Evolutionary conservation across 2,888 invertebrate genomes (phyloP).

Genomic region (Chorisops tibialis): DNA sequence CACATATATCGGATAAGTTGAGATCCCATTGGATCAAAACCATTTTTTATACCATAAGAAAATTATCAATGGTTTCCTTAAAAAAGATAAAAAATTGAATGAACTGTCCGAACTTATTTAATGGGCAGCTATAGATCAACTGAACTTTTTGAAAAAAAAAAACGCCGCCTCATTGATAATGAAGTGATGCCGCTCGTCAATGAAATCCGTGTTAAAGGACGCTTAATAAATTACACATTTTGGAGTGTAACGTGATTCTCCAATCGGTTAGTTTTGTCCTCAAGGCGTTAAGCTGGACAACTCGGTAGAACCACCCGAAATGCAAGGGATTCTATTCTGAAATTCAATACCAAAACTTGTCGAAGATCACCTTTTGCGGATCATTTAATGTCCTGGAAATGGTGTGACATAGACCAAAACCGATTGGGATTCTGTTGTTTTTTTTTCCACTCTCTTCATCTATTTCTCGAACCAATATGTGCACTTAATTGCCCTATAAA

Average conservation of each 20-base stretch:
- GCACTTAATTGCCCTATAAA: conserved; percentile 1
- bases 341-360: conserved; percentile 6
- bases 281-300: conserved; percentile 16
- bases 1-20: conserved; percentile 1
- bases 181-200: background rate
- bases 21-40: background rate
- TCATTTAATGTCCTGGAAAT: background rate
- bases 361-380: conserved; percentile 1
- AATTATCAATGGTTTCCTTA: background rate
- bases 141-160: conserved; percentile 2
- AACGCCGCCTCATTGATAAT: background rate
- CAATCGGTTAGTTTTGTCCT: conserved; percentile 21
- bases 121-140: background rate
- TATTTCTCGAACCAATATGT: background rate
- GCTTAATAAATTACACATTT: conserved; percentile 10
- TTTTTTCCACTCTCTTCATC: too few relatives aligned
- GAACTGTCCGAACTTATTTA: background rate
- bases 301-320: background rate
- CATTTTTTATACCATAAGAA: background rate
- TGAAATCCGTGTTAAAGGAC: conserved; percentile 16
- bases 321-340: background rate
- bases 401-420: background rate
- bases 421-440: background rate
- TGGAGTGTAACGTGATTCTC: conserved; percentile 2
- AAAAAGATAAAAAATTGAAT: conserved; percentile 18